These are phyloP conservation scores for Leucoma salicis DNA, from an alignment of 2,888 invertebrate species.

Conservation along the genomic window DNA sequence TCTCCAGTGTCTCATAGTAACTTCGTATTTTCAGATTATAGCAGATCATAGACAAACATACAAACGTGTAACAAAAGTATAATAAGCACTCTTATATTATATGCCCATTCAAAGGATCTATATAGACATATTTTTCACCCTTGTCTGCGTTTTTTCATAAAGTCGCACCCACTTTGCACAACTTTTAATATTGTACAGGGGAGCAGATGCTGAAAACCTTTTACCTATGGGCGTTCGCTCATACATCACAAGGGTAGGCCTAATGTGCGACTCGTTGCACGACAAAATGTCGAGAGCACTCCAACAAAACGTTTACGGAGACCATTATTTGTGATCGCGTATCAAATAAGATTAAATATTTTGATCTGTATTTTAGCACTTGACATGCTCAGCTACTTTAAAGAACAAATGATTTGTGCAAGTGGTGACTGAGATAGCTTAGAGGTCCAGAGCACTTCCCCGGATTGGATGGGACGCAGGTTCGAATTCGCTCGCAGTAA, in stretches of 20 bases:
- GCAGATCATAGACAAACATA: too few relatives aligned
- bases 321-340: conserved; percentile 43
- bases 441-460: too few relatives aligned
- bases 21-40: too few relatives aligned
- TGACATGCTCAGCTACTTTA: too few relatives aligned
- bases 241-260: conserved; percentile 48
- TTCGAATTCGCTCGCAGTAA: too few relatives aligned
- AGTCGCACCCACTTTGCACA: conserved; percentile 55
- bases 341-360: neutral
- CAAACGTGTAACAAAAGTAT: too few relatives aligned
- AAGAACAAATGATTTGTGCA: too few relatives aligned
- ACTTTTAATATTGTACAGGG: conserved; percentile 69
- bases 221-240: conserved; percentile 51
- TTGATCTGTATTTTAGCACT: too few relatives aligned
- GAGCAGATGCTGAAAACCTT: conserved; percentile 72
- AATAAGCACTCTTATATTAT: too few relatives aligned
- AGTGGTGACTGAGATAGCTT: too few relatives aligned
- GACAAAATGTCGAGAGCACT: conserved; percentile 50
- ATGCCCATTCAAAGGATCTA: conserved; percentile 18
- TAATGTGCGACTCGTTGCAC: conserved; percentile 47
- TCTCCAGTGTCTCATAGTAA: too few relatives aligned
- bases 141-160: conserved; percentile 54
- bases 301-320: conserved; percentile 47
- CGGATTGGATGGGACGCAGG: too few relatives aligned
- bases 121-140: conserved; percentile 25